These are phyloP conservation scores for Ernsta delagoae DNA, from an alignment of 2,888 invertebrate genomes.

Conservation along the genomic window DNA sequence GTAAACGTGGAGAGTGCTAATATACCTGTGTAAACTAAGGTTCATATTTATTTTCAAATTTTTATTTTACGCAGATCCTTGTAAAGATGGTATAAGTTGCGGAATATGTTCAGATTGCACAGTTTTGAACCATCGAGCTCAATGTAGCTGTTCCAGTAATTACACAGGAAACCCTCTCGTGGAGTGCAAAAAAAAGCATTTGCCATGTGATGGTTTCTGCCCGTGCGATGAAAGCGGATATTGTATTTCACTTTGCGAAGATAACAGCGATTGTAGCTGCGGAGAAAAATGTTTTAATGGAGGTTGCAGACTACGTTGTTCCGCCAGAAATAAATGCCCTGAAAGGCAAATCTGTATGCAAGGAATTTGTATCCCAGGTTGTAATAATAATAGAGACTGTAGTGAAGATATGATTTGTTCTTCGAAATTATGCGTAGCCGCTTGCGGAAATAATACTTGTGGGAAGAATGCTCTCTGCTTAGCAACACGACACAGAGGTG, in stretches of 20 bases:
- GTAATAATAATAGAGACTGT: constrained; percentile 92
- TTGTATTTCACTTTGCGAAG: constrained; percentile 89
- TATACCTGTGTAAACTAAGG: no score
- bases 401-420: constrained; percentile 90
- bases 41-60: no score
- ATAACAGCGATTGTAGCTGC: constrained; percentile 89
- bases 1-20: not conserved
- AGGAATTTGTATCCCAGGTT: constrained; percentile 91
- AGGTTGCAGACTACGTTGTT: constrained; percentile 90
- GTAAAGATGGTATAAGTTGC: constrained; percentile 89
- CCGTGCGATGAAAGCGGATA: constrained; percentile 93
- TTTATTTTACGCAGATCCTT: constrained; percentile 87
- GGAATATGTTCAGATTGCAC: constrained; percentile 93
- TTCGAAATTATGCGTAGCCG: constrained; percentile 87
- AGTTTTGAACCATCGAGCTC: constrained; percentile 93
- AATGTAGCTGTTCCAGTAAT: constrained; percentile 93
- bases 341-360: constrained; percentile 91
- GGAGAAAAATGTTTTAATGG: constrained; percentile 91
- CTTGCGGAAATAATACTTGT: constrained; percentile 89
- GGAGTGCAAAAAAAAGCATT: constrained; percentile 89
- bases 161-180: constrained; percentile 93
- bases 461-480: constrained; percentile 92
- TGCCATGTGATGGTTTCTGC: constrained; percentile 90
- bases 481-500: constrained; percentile 91
- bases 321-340: constrained; percentile 87